Conservation (phyloP, 2,797 vertebrate genomes). For the Parambassis ranga region DNA sequence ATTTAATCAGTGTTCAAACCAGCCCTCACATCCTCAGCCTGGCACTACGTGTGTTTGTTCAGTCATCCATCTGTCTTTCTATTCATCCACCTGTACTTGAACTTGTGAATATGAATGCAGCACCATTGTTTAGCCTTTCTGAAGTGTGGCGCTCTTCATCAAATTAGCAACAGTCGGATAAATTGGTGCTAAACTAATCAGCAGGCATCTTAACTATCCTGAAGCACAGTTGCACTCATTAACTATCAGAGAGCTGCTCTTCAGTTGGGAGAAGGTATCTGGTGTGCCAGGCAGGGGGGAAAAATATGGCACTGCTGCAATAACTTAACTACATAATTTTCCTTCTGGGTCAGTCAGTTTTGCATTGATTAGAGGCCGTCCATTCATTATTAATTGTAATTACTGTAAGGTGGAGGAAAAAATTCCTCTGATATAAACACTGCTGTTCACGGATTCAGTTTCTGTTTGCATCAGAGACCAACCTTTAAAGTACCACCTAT, state of each 20-base stretch:
- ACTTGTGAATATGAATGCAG: conserved; percentile 48
- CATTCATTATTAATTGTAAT: no score
- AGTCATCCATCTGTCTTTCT: conserved; percentile 58
- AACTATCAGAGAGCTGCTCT: conserved; percentile 13
- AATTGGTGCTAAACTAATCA: conserved; percentile 34
- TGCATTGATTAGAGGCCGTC: neutral
- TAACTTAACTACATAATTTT: neutral
- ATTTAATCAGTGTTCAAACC: conserved; percentile 70
- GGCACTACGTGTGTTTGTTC: conserved; percentile 43
- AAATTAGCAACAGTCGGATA: conserved; percentile 39
- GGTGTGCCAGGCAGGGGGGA: conserved; percentile 6
- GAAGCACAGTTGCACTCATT: conserved; percentile 22
- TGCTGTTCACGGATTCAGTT: no score
- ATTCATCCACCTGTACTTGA: conserved; percentile 54
- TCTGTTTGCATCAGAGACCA: no score
- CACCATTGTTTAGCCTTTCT: conserved; percentile 7
- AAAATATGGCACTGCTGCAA: conserved; percentile 17
- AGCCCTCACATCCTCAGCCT: conserved; percentile 41
- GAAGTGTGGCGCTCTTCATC: conserved; percentile 18
- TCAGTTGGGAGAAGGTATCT: conserved; percentile 16
- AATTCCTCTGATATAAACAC: no score
- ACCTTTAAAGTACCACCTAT: no score
- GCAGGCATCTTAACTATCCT: conserved; percentile 34
- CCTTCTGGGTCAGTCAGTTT: neutral
- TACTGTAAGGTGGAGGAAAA: no score